A percentile compares a stretch with the other conserved stretches of the same genome.
phyloP scores from a whole-genome alignment of 53 echinoderm and acorn worm species.

The Stichopus horrens region DNA sequence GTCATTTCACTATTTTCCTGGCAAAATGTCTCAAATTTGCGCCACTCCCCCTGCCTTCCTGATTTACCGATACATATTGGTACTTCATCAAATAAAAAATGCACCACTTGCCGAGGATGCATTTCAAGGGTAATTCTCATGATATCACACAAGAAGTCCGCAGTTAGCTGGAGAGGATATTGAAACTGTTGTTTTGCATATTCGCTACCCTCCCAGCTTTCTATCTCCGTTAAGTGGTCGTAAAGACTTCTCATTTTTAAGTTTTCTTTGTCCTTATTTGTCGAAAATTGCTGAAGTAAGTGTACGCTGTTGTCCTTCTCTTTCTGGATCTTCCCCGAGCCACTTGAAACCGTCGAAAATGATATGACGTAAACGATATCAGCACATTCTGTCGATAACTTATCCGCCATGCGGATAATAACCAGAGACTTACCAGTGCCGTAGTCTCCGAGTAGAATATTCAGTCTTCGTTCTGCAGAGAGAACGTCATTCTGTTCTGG shows the following conservation, averaged over 20 bases:
- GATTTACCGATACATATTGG: slow-evolving; percentile 19
- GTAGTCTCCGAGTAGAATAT: slow-evolving; percentile 30
- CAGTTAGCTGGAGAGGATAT: slow-evolving; percentile 30
- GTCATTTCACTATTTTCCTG: background rate
- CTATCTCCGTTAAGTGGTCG: background rate
- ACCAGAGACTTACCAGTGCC: slow-evolving; percentile 40
- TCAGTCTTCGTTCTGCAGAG: background rate
- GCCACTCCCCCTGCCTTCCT: background rate
- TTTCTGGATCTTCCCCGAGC: slow-evolving; percentile 24
- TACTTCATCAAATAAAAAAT: slow-evolving; percentile 40
- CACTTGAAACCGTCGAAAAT: slow-evolving; percentile 17
- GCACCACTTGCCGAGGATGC: background rate
- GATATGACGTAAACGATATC: slow-evolving; percentile 15
- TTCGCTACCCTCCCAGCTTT: background rate
- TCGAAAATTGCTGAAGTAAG: background rate
- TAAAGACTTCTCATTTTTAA: background rate
- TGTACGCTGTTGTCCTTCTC: slow-evolving; percentile 23
- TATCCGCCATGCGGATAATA: slow-evolving; percentile 15
- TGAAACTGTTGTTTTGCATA: background rate
- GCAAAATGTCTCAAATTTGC: background rate
- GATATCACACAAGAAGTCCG: background rate
- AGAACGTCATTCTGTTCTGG: background rate
- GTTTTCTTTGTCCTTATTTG: background rate
- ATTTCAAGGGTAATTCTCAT: background rate
- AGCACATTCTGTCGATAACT: background rate